phyloP scores from a whole-genome alignment of 1,140 invertebrate genomes.

The Pseudomyrmex sp. region DNA sequence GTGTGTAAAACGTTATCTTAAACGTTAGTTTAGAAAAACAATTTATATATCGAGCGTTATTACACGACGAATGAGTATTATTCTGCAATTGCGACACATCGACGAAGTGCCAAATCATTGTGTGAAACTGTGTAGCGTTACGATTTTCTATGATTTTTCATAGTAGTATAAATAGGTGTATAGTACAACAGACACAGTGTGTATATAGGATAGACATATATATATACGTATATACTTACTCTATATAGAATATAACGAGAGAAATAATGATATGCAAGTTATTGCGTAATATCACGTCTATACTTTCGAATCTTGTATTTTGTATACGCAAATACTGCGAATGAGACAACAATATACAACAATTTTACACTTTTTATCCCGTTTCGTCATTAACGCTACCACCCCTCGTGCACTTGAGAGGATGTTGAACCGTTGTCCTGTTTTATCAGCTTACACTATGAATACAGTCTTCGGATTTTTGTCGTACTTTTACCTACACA shows the following conservation, averaged over 20 bases:
- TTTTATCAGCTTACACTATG: too few relatives aligned
- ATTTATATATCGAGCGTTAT: constrained; percentile 3
- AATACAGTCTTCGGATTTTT: too few relatives aligned
- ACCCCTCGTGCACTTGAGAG: neutral
- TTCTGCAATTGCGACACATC: constrained; percentile 16
- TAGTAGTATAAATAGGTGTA: constrained; percentile 3
- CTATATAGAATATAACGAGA: constrained; percentile 3
- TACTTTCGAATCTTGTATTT: constrained; percentile 51
- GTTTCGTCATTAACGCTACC: constrained; percentile 32
- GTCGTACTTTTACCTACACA: too few relatives aligned
- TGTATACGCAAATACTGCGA: constrained; percentile 62
- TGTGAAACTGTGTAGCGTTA: constrained; percentile 22
- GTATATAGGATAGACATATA: constrained; percentile 7
- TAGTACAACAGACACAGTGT: neutral
- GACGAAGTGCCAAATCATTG: constrained; percentile 16
- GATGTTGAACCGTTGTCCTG: too few relatives aligned
- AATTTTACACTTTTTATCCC: constrained; percentile 62
- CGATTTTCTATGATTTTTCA: constrained; percentile 12
- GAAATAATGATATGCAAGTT: constrained; percentile 10
- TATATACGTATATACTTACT: neutral
- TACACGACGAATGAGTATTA: constrained; percentile 2
- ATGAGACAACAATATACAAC: constrained; percentile 61
- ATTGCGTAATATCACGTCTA: neutral
- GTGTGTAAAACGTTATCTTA: constrained; percentile 8
- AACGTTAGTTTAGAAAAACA: neutral